Conservation (phyloP, 2,888 invertebrate species). For the Maniola hyperantus region DNA sequence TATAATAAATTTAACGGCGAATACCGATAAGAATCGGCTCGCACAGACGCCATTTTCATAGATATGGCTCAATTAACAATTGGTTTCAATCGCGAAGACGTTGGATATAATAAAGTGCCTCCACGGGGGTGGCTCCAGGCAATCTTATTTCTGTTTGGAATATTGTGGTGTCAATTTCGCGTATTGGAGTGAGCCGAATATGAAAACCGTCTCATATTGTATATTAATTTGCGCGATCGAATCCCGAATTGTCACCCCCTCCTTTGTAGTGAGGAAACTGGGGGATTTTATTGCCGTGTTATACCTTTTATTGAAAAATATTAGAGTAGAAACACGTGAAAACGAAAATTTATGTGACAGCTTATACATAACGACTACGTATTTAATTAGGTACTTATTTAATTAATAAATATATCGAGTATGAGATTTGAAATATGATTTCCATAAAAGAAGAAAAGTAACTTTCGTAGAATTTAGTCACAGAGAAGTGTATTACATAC, state of each 20-base stretch:
- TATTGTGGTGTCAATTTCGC: constrained; percentile 82
- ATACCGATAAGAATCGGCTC: constrained; percentile 78
- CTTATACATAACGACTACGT: constrained; percentile 15
- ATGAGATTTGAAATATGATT: not conserved
- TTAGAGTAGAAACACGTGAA: constrained; percentile 21
- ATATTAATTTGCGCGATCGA: constrained; percentile 64
- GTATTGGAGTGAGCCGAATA: constrained; percentile 76
- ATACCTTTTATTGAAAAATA: constrained; percentile 32
- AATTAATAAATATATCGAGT: not conserved
- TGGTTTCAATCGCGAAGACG: constrained; percentile 82
- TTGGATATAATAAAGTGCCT: constrained; percentile 78
- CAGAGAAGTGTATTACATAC: no score
- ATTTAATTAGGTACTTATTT: constrained; percentile 3
- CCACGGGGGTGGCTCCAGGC: constrained; percentile 66
- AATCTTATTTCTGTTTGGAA: constrained; percentile 82
- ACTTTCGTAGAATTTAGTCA: not conserved
- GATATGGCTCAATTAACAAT: constrained; percentile 83
- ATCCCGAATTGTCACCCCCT: constrained; percentile 49
- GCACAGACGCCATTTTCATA: constrained; percentile 79
- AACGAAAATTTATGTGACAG: constrained; percentile 25
- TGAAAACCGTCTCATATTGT: constrained; percentile 68
- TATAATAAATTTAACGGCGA: constrained; percentile 77
- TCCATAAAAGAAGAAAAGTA: not conserved
- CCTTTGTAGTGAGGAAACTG: constrained; percentile 39
- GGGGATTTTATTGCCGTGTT: constrained; percentile 38